A percentile compares a stretch with the other conserved stretches of the same genome.
Conservation (phyloP, 2,113 vertebrate species). For the Pomatorhinus ruficollis region DNA sequence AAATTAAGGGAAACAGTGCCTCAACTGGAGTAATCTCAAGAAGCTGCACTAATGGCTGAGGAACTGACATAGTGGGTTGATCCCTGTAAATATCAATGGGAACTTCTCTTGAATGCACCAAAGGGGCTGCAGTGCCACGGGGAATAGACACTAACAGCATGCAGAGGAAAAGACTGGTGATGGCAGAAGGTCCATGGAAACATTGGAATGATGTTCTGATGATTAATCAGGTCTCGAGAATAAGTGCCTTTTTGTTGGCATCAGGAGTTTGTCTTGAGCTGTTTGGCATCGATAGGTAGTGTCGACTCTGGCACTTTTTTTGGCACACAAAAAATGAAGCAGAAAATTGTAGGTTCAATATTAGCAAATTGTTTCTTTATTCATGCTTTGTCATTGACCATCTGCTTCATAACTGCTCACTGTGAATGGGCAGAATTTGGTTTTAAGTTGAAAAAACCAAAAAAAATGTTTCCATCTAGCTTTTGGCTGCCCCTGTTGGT, state of each 20-base stretch:
- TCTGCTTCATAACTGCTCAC: neutral
- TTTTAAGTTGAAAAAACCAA: neutral
- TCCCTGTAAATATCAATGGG: neutral
- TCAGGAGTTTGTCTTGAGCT: neutral
- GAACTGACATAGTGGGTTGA: accelerated
- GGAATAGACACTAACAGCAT: neutral
- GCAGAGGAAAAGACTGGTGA: neutral
- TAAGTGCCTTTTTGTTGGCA: neutral
- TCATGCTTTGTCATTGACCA: neutral
- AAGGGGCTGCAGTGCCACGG: neutral
- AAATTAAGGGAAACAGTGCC: neutral
- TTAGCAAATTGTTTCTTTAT: neutral
- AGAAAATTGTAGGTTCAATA: neutral
- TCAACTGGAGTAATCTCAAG: neutral
- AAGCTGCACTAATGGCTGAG: neutral
- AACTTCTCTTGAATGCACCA: neutral
- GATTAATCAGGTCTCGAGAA: neutral
- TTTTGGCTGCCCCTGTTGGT: neutral
- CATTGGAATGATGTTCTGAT: neutral
- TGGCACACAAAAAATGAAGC: neutral
- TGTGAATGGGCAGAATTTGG: neutral
- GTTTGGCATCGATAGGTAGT: accelerated
- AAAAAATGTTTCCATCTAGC: no score
- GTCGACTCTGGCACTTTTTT: neutral
- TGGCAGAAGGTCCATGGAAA: neutral